These are phyloP conservation scores for Scelioninae gen. 1 DNA, from an alignment of 2,888 invertebrate genomes.

Conservation along the genomic window DNA sequence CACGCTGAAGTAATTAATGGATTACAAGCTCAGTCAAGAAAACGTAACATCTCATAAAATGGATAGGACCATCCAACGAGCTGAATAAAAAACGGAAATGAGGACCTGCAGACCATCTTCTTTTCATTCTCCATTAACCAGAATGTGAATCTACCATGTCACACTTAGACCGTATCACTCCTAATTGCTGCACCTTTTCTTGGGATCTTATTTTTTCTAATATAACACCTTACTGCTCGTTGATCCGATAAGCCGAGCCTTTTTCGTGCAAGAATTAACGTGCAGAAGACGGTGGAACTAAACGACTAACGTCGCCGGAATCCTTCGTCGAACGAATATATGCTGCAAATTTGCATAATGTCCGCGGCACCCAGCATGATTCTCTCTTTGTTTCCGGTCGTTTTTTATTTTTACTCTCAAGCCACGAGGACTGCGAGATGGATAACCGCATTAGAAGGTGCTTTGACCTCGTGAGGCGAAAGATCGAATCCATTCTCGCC, in stretches of 20 bases:
- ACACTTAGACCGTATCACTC: slow-evolving; percentile 24
- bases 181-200: slow-evolving; percentile 44
- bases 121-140: slow-evolving; percentile 43
- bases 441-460: slow-evolving; percentile 67
- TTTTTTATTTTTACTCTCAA: slow-evolving; percentile 37
- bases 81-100: neutral
- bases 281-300: slow-evolving; percentile 55
- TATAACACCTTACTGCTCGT: slow-evolving; percentile 60
- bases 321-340: slow-evolving; percentile 68
- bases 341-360: slow-evolving; percentile 70
- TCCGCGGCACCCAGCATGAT: slow-evolving; percentile 56
- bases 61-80: neutral
- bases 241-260: slow-evolving; percentile 68
- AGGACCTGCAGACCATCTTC: slow-evolving; percentile 1
- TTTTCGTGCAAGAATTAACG: slow-evolving; percentile 68
- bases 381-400: slow-evolving; percentile 64
- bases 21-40: neutral
- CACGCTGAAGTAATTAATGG: neutral
- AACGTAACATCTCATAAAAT: slow-evolving; percentile 13
- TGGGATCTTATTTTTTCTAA: slow-evolving; percentile 55
- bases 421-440: slow-evolving; percentile 46
- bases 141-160: slow-evolving; percentile 23
- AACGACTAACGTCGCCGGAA: slow-evolving; percentile 64
- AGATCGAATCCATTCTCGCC: slow-evolving; percentile 56
- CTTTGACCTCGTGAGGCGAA: slow-evolving; percentile 57